A percentile compares a stretch with the other conserved stretches of the same genome.
Conservation (phyloP, 2,113 vertebrate genomes). For the Talpa occidentalis region DNA sequence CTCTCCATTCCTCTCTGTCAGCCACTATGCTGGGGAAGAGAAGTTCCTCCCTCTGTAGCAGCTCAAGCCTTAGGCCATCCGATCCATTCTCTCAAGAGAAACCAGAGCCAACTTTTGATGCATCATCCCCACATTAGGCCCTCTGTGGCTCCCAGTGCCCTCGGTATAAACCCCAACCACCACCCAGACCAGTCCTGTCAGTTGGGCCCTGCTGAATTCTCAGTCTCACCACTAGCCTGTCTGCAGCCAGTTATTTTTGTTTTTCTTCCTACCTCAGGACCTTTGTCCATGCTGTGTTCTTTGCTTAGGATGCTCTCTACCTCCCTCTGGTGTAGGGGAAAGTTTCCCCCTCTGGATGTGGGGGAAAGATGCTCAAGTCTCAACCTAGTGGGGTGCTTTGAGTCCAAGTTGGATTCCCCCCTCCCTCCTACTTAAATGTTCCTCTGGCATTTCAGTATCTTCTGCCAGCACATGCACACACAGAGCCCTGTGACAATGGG, state of each 20-base stretch:
- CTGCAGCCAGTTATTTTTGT: background rate
- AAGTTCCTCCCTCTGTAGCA: background rate
- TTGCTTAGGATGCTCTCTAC: background rate
- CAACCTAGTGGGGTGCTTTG: background rate
- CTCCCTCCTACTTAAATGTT: background rate
- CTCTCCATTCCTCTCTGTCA: background rate
- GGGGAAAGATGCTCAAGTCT: background rate
- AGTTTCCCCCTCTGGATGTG: too few species aligned
- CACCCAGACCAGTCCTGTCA: background rate
- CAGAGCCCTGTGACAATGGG: background rate
- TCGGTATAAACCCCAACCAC: background rate
- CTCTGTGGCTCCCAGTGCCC: background rate
- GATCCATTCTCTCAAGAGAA: background rate
- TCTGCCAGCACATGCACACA: background rate
- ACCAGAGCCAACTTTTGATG: background rate
- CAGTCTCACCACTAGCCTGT: background rate
- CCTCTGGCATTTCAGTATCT: background rate
- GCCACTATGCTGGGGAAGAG: background rate
- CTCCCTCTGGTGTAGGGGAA: too few species aligned
- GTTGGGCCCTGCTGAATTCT: background rate
- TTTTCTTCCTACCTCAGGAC: background rate
- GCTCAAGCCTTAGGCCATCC: too few species aligned
- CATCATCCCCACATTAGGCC: background rate
- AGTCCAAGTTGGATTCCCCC: background rate
- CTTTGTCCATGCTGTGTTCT: too few species aligned